These are phyloP conservation scores for Drosophila oshimai DNA, from an alignment of 1,140 invertebrate species.

Conservation along the genomic window DNA sequence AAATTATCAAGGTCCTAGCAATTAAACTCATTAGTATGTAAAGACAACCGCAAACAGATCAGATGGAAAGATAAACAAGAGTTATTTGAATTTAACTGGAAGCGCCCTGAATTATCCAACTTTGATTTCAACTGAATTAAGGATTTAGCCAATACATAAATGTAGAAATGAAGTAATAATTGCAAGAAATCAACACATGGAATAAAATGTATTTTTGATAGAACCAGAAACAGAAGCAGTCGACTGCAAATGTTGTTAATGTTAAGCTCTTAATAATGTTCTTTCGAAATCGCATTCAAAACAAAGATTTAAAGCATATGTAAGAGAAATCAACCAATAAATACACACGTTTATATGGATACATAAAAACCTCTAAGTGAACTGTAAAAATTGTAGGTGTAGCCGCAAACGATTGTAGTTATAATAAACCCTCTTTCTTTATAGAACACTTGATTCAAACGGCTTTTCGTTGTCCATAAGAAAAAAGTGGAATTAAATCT, in stretches of 20 bases:
- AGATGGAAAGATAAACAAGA: constrained; percentile 8
- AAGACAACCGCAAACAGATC: constrained; percentile 12
- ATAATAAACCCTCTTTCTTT: constrained; percentile 5
- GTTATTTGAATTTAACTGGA: constrained; percentile 59
- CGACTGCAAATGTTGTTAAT: constrained; percentile 46
- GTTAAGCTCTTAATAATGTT: constrained; percentile 33
- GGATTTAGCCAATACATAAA: constrained; percentile 47
- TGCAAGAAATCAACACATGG: constrained; percentile 46
- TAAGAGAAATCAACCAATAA: constrained; percentile 41
- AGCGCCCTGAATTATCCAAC: constrained; percentile 33
- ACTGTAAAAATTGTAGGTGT: constrained; percentile 19
- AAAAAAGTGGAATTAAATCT: neutral
- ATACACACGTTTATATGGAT: constrained; percentile 18
- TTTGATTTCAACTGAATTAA: constrained; percentile 41
- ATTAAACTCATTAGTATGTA: constrained; percentile 63
- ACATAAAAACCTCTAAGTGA: constrained; percentile 23
- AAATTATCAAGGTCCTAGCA: constrained; percentile 72
- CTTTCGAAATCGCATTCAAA: constrained; percentile 29
- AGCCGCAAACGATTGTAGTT: constrained; percentile 3
- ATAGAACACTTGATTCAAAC: constrained; percentile 1
- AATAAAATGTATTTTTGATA: constrained; percentile 72
- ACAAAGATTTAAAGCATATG: constrained; percentile 19
- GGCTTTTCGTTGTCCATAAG: neutral
- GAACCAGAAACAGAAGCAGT: constrained; percentile 22
- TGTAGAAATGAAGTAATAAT: constrained; percentile 38